phyloP scores from a whole-genome alignment of 2,888 invertebrate genomes.

The Icerya purchasi region DNA sequence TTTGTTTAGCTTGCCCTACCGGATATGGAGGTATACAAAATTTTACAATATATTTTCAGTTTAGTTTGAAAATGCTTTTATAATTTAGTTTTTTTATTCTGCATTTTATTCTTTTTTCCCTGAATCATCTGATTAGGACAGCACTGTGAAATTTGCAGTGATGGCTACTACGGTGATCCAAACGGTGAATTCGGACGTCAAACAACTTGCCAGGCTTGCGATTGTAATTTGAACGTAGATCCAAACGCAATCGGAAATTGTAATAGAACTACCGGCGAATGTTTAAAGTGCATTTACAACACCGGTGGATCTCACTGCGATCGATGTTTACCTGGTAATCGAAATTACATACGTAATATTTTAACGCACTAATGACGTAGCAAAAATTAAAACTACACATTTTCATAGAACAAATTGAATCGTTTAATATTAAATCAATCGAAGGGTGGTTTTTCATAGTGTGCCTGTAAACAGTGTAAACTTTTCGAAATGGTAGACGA shows the following conservation, averaged over 20 bases:
- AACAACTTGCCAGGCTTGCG: slow-evolving; percentile 61
- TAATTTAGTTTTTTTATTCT: background rate
- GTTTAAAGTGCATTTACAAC: slow-evolving; percentile 88
- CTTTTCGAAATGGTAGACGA: too few relatives aligned
- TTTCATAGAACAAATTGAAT: too few relatives aligned
- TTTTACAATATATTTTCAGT: slow-evolving; percentile 3
- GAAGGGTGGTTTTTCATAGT: too few relatives aligned
- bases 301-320: slow-evolving; percentile 84
- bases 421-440: too few relatives aligned
- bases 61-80: background rate
- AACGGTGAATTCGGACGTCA: slow-evolving; percentile 41
- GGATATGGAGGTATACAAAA: slow-evolving; percentile 68
- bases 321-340: slow-evolving; percentile 59
- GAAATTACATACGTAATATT: slow-evolving; percentile 1
- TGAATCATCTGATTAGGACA: too few relatives aligned
- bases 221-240: slow-evolving; percentile 84
- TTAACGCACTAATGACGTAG: background rate
- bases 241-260: slow-evolving; percentile 94
- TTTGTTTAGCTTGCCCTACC: slow-evolving; percentile 81
- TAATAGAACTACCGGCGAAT: slow-evolving; percentile 84
- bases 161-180: slow-evolving; percentile 87
- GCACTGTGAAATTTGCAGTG: slow-evolving; percentile 79
- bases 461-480: too few relatives aligned
- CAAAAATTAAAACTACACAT: too few relatives aligned
- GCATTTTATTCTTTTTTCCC: too few relatives aligned